Evolutionary conservation across 2,113 vertebrate genomes (phyloP), one percentile per base, ranked within the genome.

Genomic region (Numida meleagris): DNA sequence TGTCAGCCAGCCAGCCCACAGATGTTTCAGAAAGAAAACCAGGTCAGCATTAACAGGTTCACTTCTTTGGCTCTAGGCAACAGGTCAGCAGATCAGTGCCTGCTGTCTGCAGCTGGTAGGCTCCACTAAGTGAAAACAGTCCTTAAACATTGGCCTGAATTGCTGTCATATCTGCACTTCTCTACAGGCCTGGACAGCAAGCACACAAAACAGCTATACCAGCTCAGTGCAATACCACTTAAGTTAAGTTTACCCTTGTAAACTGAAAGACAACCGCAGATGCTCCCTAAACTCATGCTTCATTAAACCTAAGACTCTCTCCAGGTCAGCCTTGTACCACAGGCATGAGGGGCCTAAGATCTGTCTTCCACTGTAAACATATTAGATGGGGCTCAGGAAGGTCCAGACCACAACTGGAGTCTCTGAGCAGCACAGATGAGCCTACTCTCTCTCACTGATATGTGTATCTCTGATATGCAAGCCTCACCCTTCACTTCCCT

Each of bases 31-130:
- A 72, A 79, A 93, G 92, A 83, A 48, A 86, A 85, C 80, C 94
- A 92, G 93, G 90, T 96, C 97, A 97, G 96, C 90, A 94, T 46
- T 94, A 75, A 58, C 70, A 92, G 67, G 91, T 93, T 95, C 82
- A 73, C 81, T 62, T 45, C 72, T 68, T 12, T 31, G 90, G 79
- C 88, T 95, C 3, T 18, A 80, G 91, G 93, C 14, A 18, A 88
- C 70, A 76, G 94, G 95, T 96, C 96, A 96, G 97, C 97, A 97
- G 82, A 90, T 95, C 75, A 24, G 62, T 31, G 90, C 78, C 90
- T 90, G 68, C 29, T 88, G 89, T 7, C 81, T 91, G 55, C 83
- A 94, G 82, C 91, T 83, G 86, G 82, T 95, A 96, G 88, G 77
- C 77, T 93, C 86, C 86, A 20, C 61, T 29, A 18, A 33, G 33